Evolutionary conservation across 2,797 vertebrate species (phyloP), one percentile per base, ranked within the genome.

Genomic region (Sebastes diploproa): DNA sequence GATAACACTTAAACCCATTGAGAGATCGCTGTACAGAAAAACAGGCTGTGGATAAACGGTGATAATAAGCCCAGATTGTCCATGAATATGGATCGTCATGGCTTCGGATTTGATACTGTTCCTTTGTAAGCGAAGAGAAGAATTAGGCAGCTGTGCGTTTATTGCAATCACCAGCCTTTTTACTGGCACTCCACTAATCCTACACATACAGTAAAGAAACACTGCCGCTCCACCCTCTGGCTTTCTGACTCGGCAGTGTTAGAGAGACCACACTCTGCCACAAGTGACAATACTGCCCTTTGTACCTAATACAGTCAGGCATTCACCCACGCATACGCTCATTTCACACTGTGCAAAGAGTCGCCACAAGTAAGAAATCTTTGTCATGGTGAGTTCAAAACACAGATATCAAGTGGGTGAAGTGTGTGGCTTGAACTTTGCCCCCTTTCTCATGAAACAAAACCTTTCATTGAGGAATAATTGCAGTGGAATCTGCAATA

Each of bases 61-160:
- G 73, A 91, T 91, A 91, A 93, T 89, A 86, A 89, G 88, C 86
- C 74, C 83, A 84, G 85, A 89, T 86, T 88, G 71, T 36, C 91
- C 89, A 93, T 93, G 93, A 94, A 94, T 93, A 94, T 92, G 91
- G 89, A 93, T 91, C 2, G 77, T 64, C 88, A 87, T 85, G 89
- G 86, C 78, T 84, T 82, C 80, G 0, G 54, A 78, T 87, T 85
- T 75, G 89, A 88, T 81, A 88, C 89, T 87, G 91, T 89, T 85
- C 83, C 77, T 88, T 90, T 91, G 88, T 81, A 71, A 80, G 64
- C 27, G 58, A 42, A 42, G 65, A 70, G 80, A 55, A 52, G 68
- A 89, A 85, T 86, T 61, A 80, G 80, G 81, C 91, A 91, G 89
- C 86, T 91, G 91, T 86, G 84, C 58, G 16, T 34, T 83, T 80